phyloP scores from a whole-genome alignment of 37 sponge, comb jelly and placozoan genomes.

The Lycopodina hypogea region DNA sequence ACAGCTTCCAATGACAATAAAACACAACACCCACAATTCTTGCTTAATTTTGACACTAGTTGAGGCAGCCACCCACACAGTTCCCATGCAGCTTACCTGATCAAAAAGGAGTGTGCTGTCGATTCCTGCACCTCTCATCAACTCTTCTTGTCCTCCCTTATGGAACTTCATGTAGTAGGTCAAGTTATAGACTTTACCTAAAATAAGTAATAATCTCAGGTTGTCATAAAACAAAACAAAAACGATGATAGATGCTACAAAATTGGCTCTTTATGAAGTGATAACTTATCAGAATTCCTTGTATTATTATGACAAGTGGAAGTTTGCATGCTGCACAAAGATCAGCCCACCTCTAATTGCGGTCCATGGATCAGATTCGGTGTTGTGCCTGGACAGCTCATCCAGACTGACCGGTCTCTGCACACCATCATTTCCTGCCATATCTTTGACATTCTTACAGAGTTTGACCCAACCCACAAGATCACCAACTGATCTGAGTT shows the following conservation, averaged over 20 bases:
- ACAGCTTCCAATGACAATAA: too few relatives aligned
- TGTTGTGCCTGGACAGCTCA: slow-evolving; percentile 79
- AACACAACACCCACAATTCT: too few relatives aligned
- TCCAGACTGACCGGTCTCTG: slow-evolving; percentile 43
- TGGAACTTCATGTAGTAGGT: slow-evolving; percentile 88
- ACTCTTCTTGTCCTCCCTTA: slow-evolving; percentile 86
- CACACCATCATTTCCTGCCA: slow-evolving; percentile 44
- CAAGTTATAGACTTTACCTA: slow-evolving; percentile 92
- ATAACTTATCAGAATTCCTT: not conserved
- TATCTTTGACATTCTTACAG: slow-evolving; percentile 32
- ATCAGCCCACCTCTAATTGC: slow-evolving; percentile 72
- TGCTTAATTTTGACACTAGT: too few relatives aligned
- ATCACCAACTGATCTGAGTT: slow-evolving; percentile 78
- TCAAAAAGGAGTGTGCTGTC: slow-evolving; percentile 91
- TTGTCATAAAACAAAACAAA: not conserved
- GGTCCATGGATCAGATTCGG: slow-evolving; percentile 86
- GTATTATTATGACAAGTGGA: not conserved
- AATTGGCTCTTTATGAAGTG: too few relatives aligned
- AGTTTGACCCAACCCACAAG: slow-evolving; percentile 91
- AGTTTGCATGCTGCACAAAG: not conserved
- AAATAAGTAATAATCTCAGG: not conserved
- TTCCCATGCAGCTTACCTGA: slow-evolving; percentile 60
- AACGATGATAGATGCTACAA: not conserved
- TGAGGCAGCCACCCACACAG: too few relatives aligned
- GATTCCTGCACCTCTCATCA: slow-evolving; percentile 90